Evolutionary conservation across 2,888 invertebrate genomes (phyloP), one percentile per base, ranked within the genome.

Genomic region (Pristionchus mayeri): DNA sequence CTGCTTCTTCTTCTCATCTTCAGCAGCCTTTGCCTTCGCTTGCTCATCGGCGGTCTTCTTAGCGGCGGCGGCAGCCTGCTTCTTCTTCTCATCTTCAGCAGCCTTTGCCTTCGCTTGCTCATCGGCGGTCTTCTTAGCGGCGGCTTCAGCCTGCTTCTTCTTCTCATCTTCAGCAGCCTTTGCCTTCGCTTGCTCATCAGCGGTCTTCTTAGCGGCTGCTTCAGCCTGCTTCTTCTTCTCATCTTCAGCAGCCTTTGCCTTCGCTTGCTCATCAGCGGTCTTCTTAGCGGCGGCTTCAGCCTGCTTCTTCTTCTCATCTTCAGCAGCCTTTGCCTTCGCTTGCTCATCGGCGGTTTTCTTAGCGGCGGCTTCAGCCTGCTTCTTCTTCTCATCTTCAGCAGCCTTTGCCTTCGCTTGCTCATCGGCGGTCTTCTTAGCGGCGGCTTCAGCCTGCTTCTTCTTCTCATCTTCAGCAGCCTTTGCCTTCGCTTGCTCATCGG

Each of bases 261-360:
- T n/a, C n/a, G n/a, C n/a, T n/a, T n/a, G n/a, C n/a, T 27, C 79
- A 48, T 44, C 79, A 11, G 7, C 9, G 16, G 79, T 48, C 79
- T 44, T 78, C 24, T 48, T 44, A 6, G 9, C 30, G 44, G 40
- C 79, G 21, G 79, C 85, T 52, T 78, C 85, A 7, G 7, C n/a
- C 44, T 44, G 57, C 30, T 75, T 30, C 9, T 24, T n/a, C 57
- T 75, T 76, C 85, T 85, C 85, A 85, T 85, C 54, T 24, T 11
- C 85, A 9, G 52, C 85, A 24, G 82, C 85, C 7, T 40, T 30
- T 37, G 24, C 30, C 54, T 85, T 76, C 24, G 40, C 78, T 16
- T 85, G 9, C 27, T 78, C 24, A 6, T 27, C 24, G n/a, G 50
- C 34, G 21, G 30, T 34, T 48, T 78, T 78, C 67, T 40, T 50